Conservation (phyloP, 1,140 invertebrate genomes). For the Rhopalosiphum padi region DNA sequence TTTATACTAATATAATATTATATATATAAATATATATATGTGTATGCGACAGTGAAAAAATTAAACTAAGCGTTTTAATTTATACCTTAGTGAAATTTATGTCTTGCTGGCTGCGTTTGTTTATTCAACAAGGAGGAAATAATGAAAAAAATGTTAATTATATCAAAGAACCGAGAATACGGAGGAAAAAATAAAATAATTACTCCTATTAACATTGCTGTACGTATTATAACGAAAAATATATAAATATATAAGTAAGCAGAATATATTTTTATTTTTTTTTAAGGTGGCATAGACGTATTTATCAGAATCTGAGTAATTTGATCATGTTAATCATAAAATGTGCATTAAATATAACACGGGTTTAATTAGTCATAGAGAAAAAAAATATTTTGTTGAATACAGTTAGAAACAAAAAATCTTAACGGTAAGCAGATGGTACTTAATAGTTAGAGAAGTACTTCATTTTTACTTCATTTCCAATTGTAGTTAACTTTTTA, state of each 20-base stretch:
- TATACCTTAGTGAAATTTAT: not conserved
- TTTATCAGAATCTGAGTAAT: conserved; percentile 25
- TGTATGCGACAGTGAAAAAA: not conserved
- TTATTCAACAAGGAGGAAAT: not conserved
- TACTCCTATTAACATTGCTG: conserved; percentile 16
- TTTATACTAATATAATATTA: not conserved
- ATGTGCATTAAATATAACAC: not conserved
- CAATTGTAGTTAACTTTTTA: no score
- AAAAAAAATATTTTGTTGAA: not conserved
- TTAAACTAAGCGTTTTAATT: conserved; percentile 22
- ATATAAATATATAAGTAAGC: not conserved
- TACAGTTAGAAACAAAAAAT: not conserved
- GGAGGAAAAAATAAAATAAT: not conserved
- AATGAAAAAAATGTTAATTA: conserved; percentile 25
- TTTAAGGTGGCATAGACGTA: not conserved
- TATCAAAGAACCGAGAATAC: not conserved
- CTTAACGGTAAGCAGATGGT: not conserved
- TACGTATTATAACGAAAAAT: conserved; percentile 11
- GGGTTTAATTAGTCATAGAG: not conserved
- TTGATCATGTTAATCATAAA: conserved; percentile 27
- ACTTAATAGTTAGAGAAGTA: not conserved
- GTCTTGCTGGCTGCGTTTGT: not conserved
- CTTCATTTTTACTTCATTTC: no score
- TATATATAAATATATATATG: not conserved
- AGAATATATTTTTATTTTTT: conserved; percentile 31